These are phyloP conservation scores for Lydus trimaculatus DNA, from an alignment of 2,888 invertebrate genomes.

Conservation along the genomic window DNA sequence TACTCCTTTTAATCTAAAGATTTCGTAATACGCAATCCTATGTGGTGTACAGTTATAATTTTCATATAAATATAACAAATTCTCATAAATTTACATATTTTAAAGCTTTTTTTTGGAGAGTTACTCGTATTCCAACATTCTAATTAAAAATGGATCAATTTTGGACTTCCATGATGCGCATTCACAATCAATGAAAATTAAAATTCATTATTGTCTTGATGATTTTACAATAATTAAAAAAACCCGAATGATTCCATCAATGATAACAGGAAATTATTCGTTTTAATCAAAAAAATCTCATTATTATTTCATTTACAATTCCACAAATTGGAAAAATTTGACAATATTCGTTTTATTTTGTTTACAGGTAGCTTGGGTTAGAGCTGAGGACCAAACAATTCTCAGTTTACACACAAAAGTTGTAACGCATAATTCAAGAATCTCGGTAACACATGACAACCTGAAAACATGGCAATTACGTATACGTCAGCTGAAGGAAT, in stretches of 20 bases:
- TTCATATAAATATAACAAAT: constrained; percentile 36
- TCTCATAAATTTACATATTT: neutral
- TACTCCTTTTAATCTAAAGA: constrained; percentile 21
- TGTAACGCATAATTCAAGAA: constrained; percentile 76
- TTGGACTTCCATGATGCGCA: neutral
- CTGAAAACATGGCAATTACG: constrained; percentile 77
- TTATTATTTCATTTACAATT: too few species aligned
- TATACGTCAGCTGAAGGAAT: constrained; percentile 74
- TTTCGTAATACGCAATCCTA: constrained; percentile 30
- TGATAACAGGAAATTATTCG: neutral
- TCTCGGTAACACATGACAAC: constrained; percentile 76
- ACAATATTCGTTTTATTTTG: constrained; percentile 15
- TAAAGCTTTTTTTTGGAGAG: neutral
- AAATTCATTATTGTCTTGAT: neutral
- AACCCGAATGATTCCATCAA: neutral
- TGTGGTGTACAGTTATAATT: constrained; percentile 24
- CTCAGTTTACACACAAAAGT: constrained; percentile 83
- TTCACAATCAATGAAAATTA: neutral
- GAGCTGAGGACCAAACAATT: constrained; percentile 91
- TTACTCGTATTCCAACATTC: neutral
- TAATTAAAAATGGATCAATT: neutral
- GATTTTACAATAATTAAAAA: neutral
- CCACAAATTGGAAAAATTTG: too few species aligned
- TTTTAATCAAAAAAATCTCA: too few species aligned
- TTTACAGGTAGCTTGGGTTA: constrained; percentile 85